Base-by-base conservation (phyloP, 2,888 invertebrate genomes). In the Peribatodes rhomboidaria region DNA sequence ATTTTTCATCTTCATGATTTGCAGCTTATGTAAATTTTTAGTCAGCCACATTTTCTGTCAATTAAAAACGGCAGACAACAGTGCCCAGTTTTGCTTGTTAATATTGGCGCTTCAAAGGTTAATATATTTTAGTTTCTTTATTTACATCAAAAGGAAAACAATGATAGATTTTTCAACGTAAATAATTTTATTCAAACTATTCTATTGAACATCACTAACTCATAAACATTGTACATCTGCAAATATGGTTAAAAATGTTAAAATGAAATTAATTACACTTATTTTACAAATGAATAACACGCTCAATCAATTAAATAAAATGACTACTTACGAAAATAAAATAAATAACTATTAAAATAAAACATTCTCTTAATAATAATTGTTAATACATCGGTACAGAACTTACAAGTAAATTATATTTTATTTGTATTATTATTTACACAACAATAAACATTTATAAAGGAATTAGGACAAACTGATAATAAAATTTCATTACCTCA, bases 171-270 rank as follows among this genome's bases (percentile, higher is more conserved):
- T 92, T 93, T 91, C 89, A 93, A 93, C 92, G 92, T 93, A 93
- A 93, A 93, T 93, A 93, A 92, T 91, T 93, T 93, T 93, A 93
- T 93, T 93, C 89, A 92, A 92, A 92, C 93, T 93, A 93, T 84
- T 92, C 92, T 92, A 92, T 90, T 92, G 92, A 92, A 92, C 93
- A 90, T 93, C 90, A 92, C 93, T 92, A 93, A 92, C 90, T 91
- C 89, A 93, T 91, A 91, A 91, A 90, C 89, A 89, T 89, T 90
- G 90, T 90, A 90, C 92, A 92, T 92, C 92, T 92, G 92, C 92
- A 92, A 92, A 92, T 92, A 92, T 92, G 92, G 92, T 80, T 80
- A 77, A 78, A 80, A 82, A 22, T 74, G 71, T 77, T 81, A 79
- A 76, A 84, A 83, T 79, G 74, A 83, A 79, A 84, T 81, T 83